Conservation (phyloP, 1,140 invertebrate species). For the Chlorops oryzae region DNA sequence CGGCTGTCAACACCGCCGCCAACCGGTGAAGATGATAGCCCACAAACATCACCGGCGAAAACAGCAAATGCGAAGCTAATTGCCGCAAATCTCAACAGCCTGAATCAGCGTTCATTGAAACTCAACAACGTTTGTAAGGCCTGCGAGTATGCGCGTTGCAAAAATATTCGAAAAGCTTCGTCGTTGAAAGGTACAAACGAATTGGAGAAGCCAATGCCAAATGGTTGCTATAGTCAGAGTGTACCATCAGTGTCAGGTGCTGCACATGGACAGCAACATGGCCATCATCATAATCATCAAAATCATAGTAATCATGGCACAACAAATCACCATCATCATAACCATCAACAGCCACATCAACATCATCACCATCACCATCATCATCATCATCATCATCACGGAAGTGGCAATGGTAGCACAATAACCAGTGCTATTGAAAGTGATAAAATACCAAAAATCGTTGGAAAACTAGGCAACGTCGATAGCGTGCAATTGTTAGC, state of each 20-base stretch:
- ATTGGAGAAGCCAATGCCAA: slow-evolving; percentile 13
- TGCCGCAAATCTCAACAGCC: slow-evolving; percentile 30
- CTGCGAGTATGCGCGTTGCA: slow-evolving; percentile 28
- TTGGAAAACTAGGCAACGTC: slow-evolving; percentile 45
- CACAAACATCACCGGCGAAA: slow-evolving; percentile 31
- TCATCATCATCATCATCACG: slow-evolving; percentile 19
- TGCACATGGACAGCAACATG: slow-evolving; percentile 13
- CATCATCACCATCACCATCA: slow-evolving; percentile 21
- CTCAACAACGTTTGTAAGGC: slow-evolving; percentile 22
- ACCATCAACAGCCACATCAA: slow-evolving; percentile 16
- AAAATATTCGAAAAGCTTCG: slow-evolving; percentile 35
- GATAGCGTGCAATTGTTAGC: slow-evolving; percentile 27
- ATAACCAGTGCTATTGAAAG: slow-evolving; percentile 29
- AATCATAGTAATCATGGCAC: slow-evolving; percentile 6
- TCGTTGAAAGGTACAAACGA: slow-evolving; percentile 36
- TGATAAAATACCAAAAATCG: slow-evolving; percentile 49
- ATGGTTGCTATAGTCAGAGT: slow-evolving; percentile 25
- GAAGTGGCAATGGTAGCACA: slow-evolving; percentile 16
- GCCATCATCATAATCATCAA: slow-evolving; percentile 19
- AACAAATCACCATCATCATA: slow-evolving; percentile 8
- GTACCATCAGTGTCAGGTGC: slow-evolving; percentile 26
- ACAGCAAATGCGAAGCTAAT: slow-evolving; percentile 35
- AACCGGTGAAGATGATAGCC: slow-evolving; percentile 40
- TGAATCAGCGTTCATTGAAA: slow-evolving; percentile 18
- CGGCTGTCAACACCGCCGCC: slow-evolving; percentile 39